Base-by-base conservation (phyloP, 2,888 invertebrate species). In the Conchocele bisecta region DNA sequence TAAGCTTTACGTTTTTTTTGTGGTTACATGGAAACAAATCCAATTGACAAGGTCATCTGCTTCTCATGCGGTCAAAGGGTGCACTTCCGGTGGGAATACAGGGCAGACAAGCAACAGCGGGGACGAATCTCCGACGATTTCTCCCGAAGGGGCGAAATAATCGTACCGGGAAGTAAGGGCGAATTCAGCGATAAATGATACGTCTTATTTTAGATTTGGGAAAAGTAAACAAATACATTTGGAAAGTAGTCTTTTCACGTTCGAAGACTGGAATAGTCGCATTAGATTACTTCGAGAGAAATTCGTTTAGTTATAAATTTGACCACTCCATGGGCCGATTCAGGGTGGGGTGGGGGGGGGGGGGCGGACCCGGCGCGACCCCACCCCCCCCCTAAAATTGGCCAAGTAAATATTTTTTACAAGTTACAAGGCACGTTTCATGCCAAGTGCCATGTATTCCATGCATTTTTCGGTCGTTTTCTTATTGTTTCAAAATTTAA, bases 261-360 rank as follows among this genome's bases (percentile, higher is more conserved):
- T 71, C 44, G 66, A 75, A 61, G 70, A 75, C 33, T 66, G 71
- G 70, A 71, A 75, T n/a, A 67, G 22, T 48, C 13, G 66, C 57
- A 13, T 20, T 48, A 15, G 58, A 65, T 20, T 75, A 66, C 44
- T 66, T 75, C 42, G 41, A 51, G 3, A 54, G 56, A 44, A 51
- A 58, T 46, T 51, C 46, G 51, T 67, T 50, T 50, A 46, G 44
- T 13, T 53, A 54, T 48, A 65, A 69, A 44, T 70, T 61, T 57
- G 67, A 75, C 29, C 37, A 68, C 9, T 58, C 53, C 22, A 67
- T 58, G n/a, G 63, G 64, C 20, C n/a, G n/a, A n/a, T n/a, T n/a
- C n/a, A n/a, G n/a, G n/a, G n/a, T n/a, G n/a, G n/a, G n/a, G n/a
- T n/a, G n/a, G n/a, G n/a, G n/a, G n/a, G n/a, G n/a, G n/a, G n/a